phyloP scores from a whole-genome alignment of 2,888 invertebrate species.

The Ennomos quercinarius region DNA sequence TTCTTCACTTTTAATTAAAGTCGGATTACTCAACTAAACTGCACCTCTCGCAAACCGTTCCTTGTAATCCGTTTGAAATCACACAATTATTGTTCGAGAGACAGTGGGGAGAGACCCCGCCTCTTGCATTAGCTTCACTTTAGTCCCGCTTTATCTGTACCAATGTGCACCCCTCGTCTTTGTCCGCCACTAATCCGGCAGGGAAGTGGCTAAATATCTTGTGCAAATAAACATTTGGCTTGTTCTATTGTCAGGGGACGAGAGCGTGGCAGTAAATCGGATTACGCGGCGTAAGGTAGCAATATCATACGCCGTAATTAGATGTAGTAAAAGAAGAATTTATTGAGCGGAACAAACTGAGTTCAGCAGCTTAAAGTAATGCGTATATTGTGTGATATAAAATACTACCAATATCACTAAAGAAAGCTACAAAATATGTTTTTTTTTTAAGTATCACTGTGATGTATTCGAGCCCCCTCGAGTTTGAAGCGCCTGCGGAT shows the following conservation, averaged over 20 bases:
- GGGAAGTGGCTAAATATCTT: conserved; percentile 85
- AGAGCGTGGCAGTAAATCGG: conserved; percentile 74
- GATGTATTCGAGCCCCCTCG: background rate
- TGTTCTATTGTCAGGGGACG: conserved; percentile 75
- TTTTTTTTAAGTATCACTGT: background rate
- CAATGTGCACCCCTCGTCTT: conserved; percentile 67
- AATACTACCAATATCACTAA: conserved; percentile 4
- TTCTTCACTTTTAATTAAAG: conserved; percentile 41
- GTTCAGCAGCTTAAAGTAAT: conserved; percentile 21
- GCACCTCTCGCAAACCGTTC: conserved; percentile 45
- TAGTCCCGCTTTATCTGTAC: conserved; percentile 64
- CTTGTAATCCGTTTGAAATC: conserved; percentile 72
- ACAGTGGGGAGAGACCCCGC: conserved; percentile 59
- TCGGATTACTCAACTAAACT: conserved; percentile 39
- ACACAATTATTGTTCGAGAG: conserved; percentile 69
- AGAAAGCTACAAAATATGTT: background rate
- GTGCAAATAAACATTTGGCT: conserved; percentile 83
- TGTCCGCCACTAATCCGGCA: conserved; percentile 78
- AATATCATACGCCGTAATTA: conserved; percentile 70
- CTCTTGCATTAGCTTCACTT: conserved; percentile 77
- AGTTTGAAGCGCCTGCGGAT: background rate
- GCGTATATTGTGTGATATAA: conserved; percentile 24
- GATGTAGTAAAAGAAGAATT: conserved; percentile 62
- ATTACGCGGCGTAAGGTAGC: conserved; percentile 74
- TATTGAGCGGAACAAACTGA: conserved; percentile 47